phyloP scores from a whole-genome alignment of 92 coral and sea anemone species.

The Chrysogorgia sp. region DNA sequence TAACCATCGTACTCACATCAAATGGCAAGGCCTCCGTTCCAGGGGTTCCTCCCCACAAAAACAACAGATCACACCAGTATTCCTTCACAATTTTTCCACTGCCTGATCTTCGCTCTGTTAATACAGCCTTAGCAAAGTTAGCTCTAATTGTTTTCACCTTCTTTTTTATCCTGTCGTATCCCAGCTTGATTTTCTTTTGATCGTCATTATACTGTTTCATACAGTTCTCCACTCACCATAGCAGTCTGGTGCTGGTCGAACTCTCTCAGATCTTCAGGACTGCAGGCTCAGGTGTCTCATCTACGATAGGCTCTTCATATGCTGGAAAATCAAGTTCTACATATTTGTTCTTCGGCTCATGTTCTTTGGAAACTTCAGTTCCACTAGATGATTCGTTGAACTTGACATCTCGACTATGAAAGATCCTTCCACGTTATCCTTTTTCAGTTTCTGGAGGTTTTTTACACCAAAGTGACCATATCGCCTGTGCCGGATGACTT shows the following conservation, averaged over 20 bases:
- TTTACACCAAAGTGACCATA: conserved; percentile 66
- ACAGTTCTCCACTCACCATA: conserved; percentile 29
- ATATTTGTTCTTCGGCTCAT: conserved; percentile 22
- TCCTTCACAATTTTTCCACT: too few species aligned
- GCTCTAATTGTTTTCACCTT: too few species aligned
- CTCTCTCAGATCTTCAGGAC: conserved; percentile 33
- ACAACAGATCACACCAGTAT: too few species aligned
- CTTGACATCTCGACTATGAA: conserved; percentile 48
- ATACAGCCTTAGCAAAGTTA: too few species aligned
- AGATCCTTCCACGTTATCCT: conserved; percentile 26
- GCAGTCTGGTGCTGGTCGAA: conserved; percentile 16
- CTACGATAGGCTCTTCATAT: conserved; percentile 17
- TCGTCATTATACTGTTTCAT: conserved; percentile 16
- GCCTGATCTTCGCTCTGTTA: too few species aligned
- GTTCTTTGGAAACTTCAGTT: conserved; percentile 11
- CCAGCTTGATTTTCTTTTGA: conserved; percentile 52
- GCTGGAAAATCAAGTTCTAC: conserved; percentile 30
- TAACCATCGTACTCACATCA: too few species aligned
- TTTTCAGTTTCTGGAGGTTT: conserved; percentile 60
- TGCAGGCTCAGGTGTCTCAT: conserved; percentile 41
- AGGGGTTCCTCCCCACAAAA: too few species aligned
- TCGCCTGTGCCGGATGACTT: conserved; percentile 66
- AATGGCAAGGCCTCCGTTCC: too few species aligned
- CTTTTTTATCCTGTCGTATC: too few species aligned
- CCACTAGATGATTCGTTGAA: conserved; percentile 34